A percentile compares a stretch with the other conserved stretches of the same genome.
Evolutionary conservation across 2,888 invertebrate species (phyloP).

Genomic region (Sepioteuthis lessoniana): DNA sequence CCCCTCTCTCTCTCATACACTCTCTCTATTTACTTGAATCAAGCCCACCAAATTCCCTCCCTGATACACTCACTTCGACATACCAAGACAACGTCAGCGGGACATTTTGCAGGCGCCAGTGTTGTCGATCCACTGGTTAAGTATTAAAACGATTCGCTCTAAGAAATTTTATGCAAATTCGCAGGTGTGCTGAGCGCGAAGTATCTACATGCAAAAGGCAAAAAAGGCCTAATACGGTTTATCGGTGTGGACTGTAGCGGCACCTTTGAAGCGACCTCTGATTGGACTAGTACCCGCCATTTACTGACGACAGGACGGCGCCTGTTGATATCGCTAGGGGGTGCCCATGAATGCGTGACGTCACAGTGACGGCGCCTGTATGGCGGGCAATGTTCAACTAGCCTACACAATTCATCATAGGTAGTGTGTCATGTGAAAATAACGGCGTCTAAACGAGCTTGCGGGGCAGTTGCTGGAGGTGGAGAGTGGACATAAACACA

Average conservation of each 20-base stretch:
- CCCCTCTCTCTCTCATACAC: too few relatives aligned
- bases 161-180: not conserved
- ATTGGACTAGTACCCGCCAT: slow-evolving; percentile 5
- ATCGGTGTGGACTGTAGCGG: slow-evolving; percentile 3
- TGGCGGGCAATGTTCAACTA: not conserved
- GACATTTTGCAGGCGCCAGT: not conserved
- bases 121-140: not conserved
- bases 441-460: not conserved
- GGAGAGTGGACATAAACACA: not conserved
- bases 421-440: slow-evolving; percentile 8
- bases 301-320: slow-evolving; percentile 12
- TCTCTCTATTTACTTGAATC: too few relatives aligned
- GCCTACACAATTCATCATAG: not conserved
- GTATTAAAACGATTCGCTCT: not conserved
- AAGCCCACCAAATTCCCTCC: too few relatives aligned
- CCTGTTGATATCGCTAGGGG: not conserved
- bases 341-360: slow-evolving; percentile 33
- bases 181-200: not conserved
- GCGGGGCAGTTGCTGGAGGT: not conserved
- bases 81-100: not conserved
- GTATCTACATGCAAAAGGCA: not conserved
- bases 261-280: not conserved
- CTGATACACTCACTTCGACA: not conserved
- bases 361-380: not conserved
- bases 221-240: not conserved